These are phyloP conservation scores for Theristicus caerulescens DNA, from an alignment of 2,113 vertebrate species.

Conservation along the genomic window DNA sequence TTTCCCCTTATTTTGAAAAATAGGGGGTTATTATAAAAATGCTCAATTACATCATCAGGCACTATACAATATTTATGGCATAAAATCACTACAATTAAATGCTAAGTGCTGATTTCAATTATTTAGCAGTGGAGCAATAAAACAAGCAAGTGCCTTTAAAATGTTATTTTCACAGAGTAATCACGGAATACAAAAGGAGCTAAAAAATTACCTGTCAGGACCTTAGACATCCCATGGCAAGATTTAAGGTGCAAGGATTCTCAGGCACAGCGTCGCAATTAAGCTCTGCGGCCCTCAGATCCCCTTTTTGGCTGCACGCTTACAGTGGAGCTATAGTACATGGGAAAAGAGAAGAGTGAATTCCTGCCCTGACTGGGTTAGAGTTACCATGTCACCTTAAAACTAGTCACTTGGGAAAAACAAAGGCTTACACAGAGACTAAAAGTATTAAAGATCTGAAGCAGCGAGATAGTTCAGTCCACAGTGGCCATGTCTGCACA, in stretches of 20 bases:
- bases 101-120: not conserved
- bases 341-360: not conserved
- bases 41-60: not conserved
- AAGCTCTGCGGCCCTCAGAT: not conserved
- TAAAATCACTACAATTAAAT: slow-evolving; percentile 35
- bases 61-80: not conserved
- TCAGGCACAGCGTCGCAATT: not conserved
- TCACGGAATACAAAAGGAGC: not conserved
- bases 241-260: not conserved
- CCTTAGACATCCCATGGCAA: not conserved
- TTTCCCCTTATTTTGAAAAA: not conserved
- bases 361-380: not conserved
- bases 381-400: not conserved
- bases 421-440: not conserved
- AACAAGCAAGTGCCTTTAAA: not conserved
- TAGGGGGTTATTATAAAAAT: not conserved
- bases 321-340: not conserved
- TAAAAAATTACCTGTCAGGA: not conserved
- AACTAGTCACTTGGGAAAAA: not conserved
- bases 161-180: not conserved
- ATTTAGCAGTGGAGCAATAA: slow-evolving; percentile 9
- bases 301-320: not conserved
- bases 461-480: not conserved
- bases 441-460: not conserved
- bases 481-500: not conserved